Base-by-base conservation (phyloP, 2,888 invertebrate species). In the Apotomis betuletana region DNA sequence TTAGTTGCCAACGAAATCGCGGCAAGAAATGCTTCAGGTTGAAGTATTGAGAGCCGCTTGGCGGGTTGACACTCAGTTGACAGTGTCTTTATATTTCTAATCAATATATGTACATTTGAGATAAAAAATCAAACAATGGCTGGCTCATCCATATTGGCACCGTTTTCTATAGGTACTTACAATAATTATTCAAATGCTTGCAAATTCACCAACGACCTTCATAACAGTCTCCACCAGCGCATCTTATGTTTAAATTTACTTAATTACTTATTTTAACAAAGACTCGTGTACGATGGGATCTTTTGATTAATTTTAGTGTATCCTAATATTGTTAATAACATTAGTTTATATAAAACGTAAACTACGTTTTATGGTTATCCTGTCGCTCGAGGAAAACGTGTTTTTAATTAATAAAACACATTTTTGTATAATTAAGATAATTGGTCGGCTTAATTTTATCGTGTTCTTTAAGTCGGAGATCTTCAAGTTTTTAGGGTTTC, bases 161-260 rank as follows among this genome's bases (percentile, higher is more conserved):
- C 49, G 13, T 36, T 38, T 12, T 69, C 65, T 63, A 52, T 64
- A 51, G 59, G 46, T 10, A 41, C 67, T 49, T 9, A 27, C 5
- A 59, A 38, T 59, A 15, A 67, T 49, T 67, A 67, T 67, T 51
- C 38, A 59, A 67, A 67, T 60, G 15, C 49, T 67, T 67, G 67
- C 59, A 70, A 70, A 69, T 69, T 63, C 51, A 41, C 57, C 38
- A 69, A 64, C 59, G 70, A 62, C 71, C 67, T 67, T 67, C 67
- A 27, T 15, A 41, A 38, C 62, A 49, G 60, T 55, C 57, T 9
- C 55, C 67, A 71, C 57, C 51, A 67, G 67, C 67, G 58, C 67
- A 62, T 67, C 71, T 67, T 67, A 70, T 67, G 57, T 67, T 58
- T 67, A 67, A 67, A 71, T 67, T 67, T 58, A 44, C 57, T 62